Evolutionary conservation across 2,888 invertebrate species (phyloP).

Genomic region (Brachylomia viminalis): DNA sequence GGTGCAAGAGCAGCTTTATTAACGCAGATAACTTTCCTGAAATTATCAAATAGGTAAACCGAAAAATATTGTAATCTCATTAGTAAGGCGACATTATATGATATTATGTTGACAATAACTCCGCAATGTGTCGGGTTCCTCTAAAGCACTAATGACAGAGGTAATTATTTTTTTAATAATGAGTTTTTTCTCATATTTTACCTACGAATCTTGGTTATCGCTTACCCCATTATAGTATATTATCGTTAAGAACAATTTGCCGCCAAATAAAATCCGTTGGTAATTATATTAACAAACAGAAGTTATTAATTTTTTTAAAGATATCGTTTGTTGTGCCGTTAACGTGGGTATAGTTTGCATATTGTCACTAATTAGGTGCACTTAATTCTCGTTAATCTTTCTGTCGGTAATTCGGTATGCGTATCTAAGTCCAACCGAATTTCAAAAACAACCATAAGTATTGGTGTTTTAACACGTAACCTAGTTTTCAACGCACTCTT

Average conservation of each 20-base stretch:
- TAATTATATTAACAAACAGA: constrained; percentile 41
- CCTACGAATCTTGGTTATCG: constrained; percentile 53
- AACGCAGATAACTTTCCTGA: background rate
- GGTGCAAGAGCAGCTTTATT: background rate
- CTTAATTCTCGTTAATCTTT: constrained; percentile 3
- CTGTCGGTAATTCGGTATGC: constrained; percentile 31
- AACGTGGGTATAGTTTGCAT: constrained; percentile 17
- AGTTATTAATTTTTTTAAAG: background rate
- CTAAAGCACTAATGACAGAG: constrained; percentile 47
- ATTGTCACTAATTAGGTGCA: constrained; percentile 27
- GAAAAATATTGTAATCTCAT: background rate
- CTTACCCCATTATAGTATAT: constrained; percentile 53
- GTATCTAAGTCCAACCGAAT: too few relatives aligned
- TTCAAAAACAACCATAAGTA: background rate
- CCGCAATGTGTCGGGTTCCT: constrained; percentile 30
- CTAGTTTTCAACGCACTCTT: background rate
- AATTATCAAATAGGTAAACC: background rate
- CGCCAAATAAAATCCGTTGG: constrained; percentile 44
- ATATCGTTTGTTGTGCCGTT: background rate
- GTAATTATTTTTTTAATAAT: constrained; percentile 57
- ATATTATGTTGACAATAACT: background rate
- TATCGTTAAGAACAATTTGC: constrained; percentile 59
- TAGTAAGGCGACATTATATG: background rate
- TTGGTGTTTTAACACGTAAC: background rate
- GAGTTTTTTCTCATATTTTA: constrained; percentile 50